Percentiles rank a stretch among this genome's conserved stretches.
phyloP scores from a whole-genome alignment of 2,888 invertebrate species.

The Eupelmus urozonus region DNA sequence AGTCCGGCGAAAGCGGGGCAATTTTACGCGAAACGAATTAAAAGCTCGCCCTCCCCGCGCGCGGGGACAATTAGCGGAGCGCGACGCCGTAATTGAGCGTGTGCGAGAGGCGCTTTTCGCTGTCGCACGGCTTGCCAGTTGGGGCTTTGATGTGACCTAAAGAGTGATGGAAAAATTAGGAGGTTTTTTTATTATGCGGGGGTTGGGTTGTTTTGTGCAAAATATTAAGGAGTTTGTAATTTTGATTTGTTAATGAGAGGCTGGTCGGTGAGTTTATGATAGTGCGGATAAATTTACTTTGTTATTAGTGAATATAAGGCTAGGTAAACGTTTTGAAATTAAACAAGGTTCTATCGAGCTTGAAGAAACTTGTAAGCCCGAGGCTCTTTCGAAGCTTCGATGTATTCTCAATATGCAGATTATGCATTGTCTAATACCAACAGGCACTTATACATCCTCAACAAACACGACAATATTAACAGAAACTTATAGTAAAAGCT shows the following conservation, averaged over 20 bases:
- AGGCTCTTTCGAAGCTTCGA: constrained; percentile 12
- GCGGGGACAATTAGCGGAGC: constrained; percentile 10
- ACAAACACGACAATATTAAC: constrained; percentile 12
- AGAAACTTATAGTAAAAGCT: neutral
- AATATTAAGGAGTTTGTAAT: too few relatives aligned
- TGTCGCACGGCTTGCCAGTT: constrained; percentile 40
- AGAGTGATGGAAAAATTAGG: neutral
- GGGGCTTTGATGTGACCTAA: neutral
- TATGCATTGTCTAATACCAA: constrained; percentile 9
- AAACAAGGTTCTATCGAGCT: constrained; percentile 28
- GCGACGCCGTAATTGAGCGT: constrained; percentile 46
- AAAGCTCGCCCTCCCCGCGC: too few relatives aligned
- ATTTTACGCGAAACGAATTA: constrained; percentile 52
- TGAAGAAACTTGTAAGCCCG: neutral
- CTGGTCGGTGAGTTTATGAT: too few relatives aligned
- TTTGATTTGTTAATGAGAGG: too few relatives aligned
- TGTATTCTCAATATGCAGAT: neutral
- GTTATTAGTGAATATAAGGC: neutral
- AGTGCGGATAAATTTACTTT: neutral
- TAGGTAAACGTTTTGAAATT: constrained; percentile 5
- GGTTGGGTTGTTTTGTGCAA: too few relatives aligned
- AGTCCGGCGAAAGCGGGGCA: constrained; percentile 4
- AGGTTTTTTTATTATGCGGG: too few relatives aligned
- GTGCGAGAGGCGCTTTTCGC: constrained; percentile 48
- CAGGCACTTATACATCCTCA: constrained; percentile 10